These are phyloP conservation scores for Dasypus novemcinctus DNA, from an alignment of 2,113 vertebrate genomes.

Conservation along the genomic window DNA sequence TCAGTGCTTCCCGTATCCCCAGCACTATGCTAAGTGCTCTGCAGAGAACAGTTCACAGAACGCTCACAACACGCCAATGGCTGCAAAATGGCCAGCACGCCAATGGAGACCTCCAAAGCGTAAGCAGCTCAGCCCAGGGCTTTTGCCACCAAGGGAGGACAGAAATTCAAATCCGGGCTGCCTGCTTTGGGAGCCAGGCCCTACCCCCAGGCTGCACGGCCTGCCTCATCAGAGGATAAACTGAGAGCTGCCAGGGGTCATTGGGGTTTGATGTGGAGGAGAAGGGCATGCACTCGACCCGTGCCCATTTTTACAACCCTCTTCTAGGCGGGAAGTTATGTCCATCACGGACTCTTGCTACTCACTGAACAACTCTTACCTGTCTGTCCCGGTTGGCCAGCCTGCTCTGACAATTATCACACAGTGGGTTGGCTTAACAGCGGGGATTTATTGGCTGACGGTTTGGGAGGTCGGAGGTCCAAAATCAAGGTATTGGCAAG, in stretches of 20 bases:
- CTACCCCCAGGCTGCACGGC: fast-evolving
- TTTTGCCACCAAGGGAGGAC: not conserved
- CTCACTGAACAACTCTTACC: too few relatives aligned
- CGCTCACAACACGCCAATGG: fast-evolving
- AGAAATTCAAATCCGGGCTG: not conserved
- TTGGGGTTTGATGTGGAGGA: not conserved
- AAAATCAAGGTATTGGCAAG: too few relatives aligned
- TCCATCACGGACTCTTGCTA: not conserved
- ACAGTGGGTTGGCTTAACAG: too few relatives aligned
- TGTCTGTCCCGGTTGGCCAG: too few relatives aligned
- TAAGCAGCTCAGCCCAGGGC: not conserved
- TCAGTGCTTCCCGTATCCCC: not conserved
- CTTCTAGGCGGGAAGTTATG: not conserved
- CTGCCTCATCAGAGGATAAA: not conserved
- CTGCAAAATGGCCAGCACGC: too few relatives aligned
- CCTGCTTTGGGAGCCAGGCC: too few relatives aligned
- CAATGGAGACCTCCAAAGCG: not conserved
- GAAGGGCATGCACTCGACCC: too few relatives aligned
- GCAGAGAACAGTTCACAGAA: not conserved
- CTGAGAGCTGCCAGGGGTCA: not conserved
- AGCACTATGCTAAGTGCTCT: too few relatives aligned
- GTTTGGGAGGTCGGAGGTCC: too few relatives aligned
- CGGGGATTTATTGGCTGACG: too few relatives aligned
- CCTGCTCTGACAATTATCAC: too few relatives aligned
- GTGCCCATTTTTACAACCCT: too few relatives aligned